These are phyloP conservation scores for Dioctria rufipes DNA, from an alignment of 2,888 invertebrate genomes.

Conservation along the genomic window DNA sequence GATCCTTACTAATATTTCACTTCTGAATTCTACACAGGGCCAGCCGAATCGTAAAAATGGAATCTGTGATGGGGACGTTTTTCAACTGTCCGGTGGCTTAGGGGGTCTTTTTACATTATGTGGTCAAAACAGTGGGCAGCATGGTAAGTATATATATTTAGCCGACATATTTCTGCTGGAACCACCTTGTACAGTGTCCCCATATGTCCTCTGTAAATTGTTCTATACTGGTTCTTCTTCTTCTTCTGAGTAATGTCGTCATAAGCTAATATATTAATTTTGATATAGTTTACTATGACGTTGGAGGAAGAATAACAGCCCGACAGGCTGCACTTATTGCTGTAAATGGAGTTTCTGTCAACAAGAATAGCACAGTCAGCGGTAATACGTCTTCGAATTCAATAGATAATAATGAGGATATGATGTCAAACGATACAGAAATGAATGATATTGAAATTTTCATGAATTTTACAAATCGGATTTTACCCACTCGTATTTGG, in stretches of 20 bases:
- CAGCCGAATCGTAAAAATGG: constrained; percentile 87
- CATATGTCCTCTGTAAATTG: neutral
- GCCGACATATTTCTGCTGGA: neutral
- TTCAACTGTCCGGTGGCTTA: constrained; percentile 75
- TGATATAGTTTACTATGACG: constrained; percentile 69
- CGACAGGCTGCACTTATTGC: constrained; percentile 62
- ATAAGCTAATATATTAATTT: constrained; percentile 23
- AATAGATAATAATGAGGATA: constrained; percentile 50
- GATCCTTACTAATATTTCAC: constrained; percentile 21
- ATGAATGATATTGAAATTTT: constrained; percentile 65
- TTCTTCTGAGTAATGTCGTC: neutral
- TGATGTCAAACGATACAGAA: constrained; percentile 52
- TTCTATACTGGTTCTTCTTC: neutral
- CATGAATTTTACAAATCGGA: constrained; percentile 75
- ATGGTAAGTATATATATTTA: constrained; percentile 74
- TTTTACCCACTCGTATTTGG: constrained; percentile 82
- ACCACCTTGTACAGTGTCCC: neutral
- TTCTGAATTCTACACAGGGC: constrained; percentile 73
- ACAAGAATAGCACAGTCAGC: neutral
- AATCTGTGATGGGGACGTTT: constrained; percentile 83
- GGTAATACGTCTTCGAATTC: constrained; percentile 1
- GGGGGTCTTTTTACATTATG: constrained; percentile 78
- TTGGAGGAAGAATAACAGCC: constrained; percentile 63
- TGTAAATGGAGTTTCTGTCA: neutral
- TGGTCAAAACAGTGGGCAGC: constrained; percentile 88